Base-by-base conservation (phyloP, 53 echinoderm and acorn worm species). In the Luidia sarsii region DNA sequence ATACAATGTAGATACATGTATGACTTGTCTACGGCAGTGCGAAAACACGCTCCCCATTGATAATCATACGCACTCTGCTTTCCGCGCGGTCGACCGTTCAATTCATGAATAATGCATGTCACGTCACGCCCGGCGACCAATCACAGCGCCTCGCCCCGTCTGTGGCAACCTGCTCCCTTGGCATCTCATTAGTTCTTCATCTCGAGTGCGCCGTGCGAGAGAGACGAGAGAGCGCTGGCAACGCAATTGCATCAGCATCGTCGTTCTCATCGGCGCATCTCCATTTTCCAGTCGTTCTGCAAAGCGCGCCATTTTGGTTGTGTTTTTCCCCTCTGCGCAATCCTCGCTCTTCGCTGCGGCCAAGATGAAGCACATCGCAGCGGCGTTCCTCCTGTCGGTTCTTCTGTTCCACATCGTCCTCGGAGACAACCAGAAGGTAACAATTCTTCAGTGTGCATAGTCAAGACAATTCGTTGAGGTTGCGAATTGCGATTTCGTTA, bases 241-340 rank as follows among this genome's bases (percentile, higher is more conserved):
- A 18, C 5, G 63, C 35, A 33, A 32, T 33, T 36, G 60, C 60
- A 60, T 27, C 61, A 77, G 41, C 75, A 57, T 39, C 71, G 35
- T 50, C 50, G 31, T 31, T 10, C 36, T 32, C 50, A 45, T 46
- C 30, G n/a, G n/a, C n/a, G n/a, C n/a, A n/a, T n/a, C n/a, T n/a
- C n/a, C n/a, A n/a, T n/a, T n/a, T n/a, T n/a, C n/a, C n/a, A n/a
- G n/a, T n/a, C n/a, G n/a, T n/a, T n/a, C n/a, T n/a, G n/a, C n/a
- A n/a, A n/a, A n/a, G n/a, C 20, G 61, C 77, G 77, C 77, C 77
- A 77, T 77, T 77, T 77, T 60, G 39, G 74, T 77, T 60, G 25
- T 41, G 30, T 20, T 18, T 39, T 23, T 46, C 1, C 43, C 2
- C 30, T 33, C 8, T 57, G 59, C 59, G 6, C 13, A 27, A 33